Base-by-base conservation (phyloP, 2,888 invertebrate species). In the Ephialtes manifestator region DNA sequence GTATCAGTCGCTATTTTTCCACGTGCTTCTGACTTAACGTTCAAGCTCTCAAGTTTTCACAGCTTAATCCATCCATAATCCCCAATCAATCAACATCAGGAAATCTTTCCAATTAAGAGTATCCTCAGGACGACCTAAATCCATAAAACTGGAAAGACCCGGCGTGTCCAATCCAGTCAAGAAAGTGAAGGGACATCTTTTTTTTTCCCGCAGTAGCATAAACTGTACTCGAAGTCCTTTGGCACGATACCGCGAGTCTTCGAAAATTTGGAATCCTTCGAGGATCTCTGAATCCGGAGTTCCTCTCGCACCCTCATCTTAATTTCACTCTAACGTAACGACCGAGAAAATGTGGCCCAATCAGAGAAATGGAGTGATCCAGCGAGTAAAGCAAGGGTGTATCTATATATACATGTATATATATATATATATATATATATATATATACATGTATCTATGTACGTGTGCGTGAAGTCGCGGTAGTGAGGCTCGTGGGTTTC, bases 311-410 rank as follows among this genome's bases (percentile, higher is more conserved):
- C 77, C 65, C 28, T 53, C 35, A 20, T 70, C 43, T 58, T 48
- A 74, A 83, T 79, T 83, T 75, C 43, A 79, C 75, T 79, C 63
- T 63, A 63, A 68, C 55, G 39, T 71, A 76, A 76, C 65, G 83
- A 76, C 55, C 75, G 71, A 70, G 71, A 76, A 80, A 67, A 76
- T 84, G 67, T 71, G 15, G 10, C 24, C 43, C 67, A 48, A 80
- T 80, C 70, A 76, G 71, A 51, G 55, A 76, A 65, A 80, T 39
- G 46, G 65, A 46, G 70, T 28, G 18, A 63, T 46, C 48, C 48
- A 51, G 28, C 20, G 48, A 65, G 48, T 35, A 11, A 31, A 53
- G 11, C 51, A 20, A 63, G 51, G 35, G 35, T 68, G 43, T 68
- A 58, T 13, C 24, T 10, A 10, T 55, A 20, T 11, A 10, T 24